These are phyloP conservation scores for Drosophila diplacantha DNA, from an alignment of 2,888 invertebrate species.

Conservation along the genomic window DNA sequence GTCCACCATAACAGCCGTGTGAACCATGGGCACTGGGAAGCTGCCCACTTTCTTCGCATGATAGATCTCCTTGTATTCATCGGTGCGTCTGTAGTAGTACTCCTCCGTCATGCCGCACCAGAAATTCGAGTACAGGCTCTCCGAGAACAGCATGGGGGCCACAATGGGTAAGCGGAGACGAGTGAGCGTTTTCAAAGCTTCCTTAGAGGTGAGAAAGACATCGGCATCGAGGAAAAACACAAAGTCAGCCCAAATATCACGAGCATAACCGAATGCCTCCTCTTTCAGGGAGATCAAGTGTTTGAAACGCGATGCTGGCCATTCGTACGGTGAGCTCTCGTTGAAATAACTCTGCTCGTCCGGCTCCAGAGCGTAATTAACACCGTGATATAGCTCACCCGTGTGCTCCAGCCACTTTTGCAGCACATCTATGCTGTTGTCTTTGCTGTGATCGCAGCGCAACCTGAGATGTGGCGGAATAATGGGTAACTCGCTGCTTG, in stretches of 20 bases:
- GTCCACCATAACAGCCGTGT: conserved; percentile 90
- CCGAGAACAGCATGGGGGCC: conserved; percentile 91
- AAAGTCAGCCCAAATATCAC: conserved; percentile 91
- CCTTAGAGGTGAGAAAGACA: conserved; percentile 85
- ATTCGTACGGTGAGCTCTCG: conserved; percentile 83
- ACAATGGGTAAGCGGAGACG: conserved; percentile 82
- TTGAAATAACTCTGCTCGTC: conserved; percentile 78
- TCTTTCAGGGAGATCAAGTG: conserved; percentile 90
- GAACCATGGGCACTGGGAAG: conserved; percentile 93
- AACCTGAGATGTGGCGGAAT: conserved; percentile 81
- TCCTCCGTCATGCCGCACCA: conserved; percentile 95
- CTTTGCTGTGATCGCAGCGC: conserved; percentile 90
- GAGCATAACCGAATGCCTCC: conserved; percentile 84
- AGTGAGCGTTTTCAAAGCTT: conserved; percentile 82
- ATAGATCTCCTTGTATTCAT: conserved; percentile 89
- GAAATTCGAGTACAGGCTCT: conserved; percentile 94
- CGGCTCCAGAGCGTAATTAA: conserved; percentile 79
- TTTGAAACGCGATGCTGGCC: conserved; percentile 86
- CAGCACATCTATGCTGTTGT: conserved; percentile 86
- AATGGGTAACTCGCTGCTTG: background rate
- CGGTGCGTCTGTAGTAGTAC: conserved; percentile 90
- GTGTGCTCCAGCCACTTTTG: conserved; percentile 84
- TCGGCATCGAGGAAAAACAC: conserved; percentile 92
- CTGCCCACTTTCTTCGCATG: conserved; percentile 85
- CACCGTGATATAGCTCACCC: conserved; percentile 83